These are phyloP conservation scores for Acrossocheilus fasciatus DNA, from an alignment of 2,797 vertebrate genomes.

Conservation along the genomic window DNA sequence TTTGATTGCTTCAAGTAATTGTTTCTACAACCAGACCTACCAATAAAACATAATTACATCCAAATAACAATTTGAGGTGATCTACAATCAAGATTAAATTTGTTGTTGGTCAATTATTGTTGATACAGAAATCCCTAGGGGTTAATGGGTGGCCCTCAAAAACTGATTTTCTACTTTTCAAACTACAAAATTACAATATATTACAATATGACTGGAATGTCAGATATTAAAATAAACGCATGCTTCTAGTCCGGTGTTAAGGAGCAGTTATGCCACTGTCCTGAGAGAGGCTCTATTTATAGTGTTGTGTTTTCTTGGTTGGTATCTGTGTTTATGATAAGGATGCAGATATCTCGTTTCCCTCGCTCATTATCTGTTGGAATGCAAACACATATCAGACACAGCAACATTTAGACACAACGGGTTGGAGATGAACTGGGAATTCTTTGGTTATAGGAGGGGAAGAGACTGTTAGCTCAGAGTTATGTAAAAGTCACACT, in stretches of 20 bases:
- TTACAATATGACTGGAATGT: neutral
- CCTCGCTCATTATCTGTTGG: conserved; percentile 72
- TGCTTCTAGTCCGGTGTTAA: neutral
- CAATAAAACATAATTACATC: conserved; percentile 30
- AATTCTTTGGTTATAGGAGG: conserved; percentile 53
- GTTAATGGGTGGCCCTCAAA: conserved; percentile 20
- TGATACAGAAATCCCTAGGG: conserved; percentile 10
- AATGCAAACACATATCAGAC: conserved; percentile 67
- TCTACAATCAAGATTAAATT: conserved; percentile 42
- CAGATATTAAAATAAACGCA: neutral
- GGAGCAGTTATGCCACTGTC: conserved; percentile 26
- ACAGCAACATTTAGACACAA: conserved; percentile 63
- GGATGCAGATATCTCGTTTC: conserved; percentile 63
- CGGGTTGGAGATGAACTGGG: conserved; percentile 62
- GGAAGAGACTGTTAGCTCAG: conserved; percentile 48
- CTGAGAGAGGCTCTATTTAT: conserved; percentile 60
- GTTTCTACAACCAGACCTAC: conserved; percentile 38
- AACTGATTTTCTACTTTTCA: conserved; percentile 1
- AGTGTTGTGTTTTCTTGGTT: conserved; percentile 62
- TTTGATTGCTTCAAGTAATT: conserved; percentile 6
- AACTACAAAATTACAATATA: neutral
- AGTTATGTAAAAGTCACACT: conserved; percentile 61
- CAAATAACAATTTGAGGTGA: conserved; percentile 38
- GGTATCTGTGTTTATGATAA: conserved; percentile 69
- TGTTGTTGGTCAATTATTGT: conserved; percentile 48